A percentile compares a stretch with the other conserved stretches of the same genome.
phyloP scores from a whole-genome alignment of 2,888 invertebrate species.

The Choreutis nemorana region DNA sequence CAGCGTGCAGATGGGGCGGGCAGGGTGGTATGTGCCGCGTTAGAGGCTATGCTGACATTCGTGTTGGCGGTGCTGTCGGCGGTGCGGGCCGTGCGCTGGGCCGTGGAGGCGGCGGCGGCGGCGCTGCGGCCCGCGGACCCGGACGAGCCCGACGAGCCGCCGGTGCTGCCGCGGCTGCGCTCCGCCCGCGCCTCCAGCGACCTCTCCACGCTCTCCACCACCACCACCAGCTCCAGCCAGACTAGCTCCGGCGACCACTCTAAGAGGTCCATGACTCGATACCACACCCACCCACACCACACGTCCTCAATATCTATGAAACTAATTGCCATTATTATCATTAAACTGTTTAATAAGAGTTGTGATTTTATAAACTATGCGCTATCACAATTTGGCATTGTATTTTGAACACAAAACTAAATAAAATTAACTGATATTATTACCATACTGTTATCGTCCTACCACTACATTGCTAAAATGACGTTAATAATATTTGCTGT shows the following conservation, averaged over 20 bases:
- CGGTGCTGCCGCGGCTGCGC: constrained; percentile 50
- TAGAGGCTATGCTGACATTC: constrained; percentile 65
- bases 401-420: no score
- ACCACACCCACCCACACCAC: constrained; percentile 3
- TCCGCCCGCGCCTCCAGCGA: constrained; percentile 59
- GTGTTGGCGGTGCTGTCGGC: constrained; percentile 70
- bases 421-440: no score
- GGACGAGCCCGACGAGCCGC: constrained; percentile 36
- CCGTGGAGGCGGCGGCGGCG: constrained; percentile 29
- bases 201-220: constrained; percentile 55
- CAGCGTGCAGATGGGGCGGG: no score
- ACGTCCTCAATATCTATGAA: no score
- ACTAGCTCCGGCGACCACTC: constrained; percentile 49
- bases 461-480: no score
- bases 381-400: no score
- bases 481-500: constrained; percentile 10
- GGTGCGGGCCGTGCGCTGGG: constrained; percentile 66
- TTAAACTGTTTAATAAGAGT: no score
- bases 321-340: no score
- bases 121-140: constrained; percentile 50
- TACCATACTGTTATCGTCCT: no score
- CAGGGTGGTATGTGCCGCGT: constrained; percentile 36
- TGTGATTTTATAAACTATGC: no score
- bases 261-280: constrained; percentile 43
- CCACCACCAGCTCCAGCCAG: constrained; percentile 58